phyloP scores from a whole-genome alignment of 2,888 invertebrate species.

The Lepetodrilus schrolli region DNA sequence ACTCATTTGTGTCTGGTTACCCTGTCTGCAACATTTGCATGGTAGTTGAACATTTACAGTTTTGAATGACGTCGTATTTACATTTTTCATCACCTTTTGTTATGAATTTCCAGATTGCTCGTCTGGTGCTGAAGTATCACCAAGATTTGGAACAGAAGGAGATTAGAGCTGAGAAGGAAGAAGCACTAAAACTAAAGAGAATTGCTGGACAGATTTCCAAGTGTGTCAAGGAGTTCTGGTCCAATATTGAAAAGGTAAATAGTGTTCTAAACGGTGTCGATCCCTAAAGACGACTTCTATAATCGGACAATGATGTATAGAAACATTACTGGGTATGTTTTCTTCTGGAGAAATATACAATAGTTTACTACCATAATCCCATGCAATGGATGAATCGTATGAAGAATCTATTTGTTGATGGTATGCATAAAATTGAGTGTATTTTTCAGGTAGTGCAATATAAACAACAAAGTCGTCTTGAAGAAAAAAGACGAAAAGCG shows the following conservation, averaged over 20 bases:
- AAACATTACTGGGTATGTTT: too few relatives aligned
- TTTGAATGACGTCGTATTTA: not conserved
- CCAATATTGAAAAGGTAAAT: conserved; percentile 93
- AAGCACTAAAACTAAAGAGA: conserved; percentile 87
- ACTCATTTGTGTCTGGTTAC: not conserved
- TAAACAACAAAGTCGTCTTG: conserved; percentile 92
- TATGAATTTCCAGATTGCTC: conserved; percentile 63
- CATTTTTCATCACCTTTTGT: not conserved
- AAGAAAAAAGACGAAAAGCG: conserved; percentile 94
- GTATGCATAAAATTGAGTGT: too few relatives aligned
- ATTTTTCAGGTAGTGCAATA: conserved; percentile 86
- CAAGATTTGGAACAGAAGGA: conserved; percentile 83
- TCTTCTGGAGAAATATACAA: too few relatives aligned
- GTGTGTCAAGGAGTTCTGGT: conserved; percentile 95
- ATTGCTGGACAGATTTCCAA: conserved; percentile 93
- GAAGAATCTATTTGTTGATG: too few relatives aligned
- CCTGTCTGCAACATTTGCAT: not conserved
- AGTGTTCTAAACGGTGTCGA: too few relatives aligned
- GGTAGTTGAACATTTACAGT: not conserved
- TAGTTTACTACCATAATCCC: too few relatives aligned
- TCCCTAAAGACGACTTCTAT: too few relatives aligned
- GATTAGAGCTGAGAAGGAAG: conserved; percentile 92
- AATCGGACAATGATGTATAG: too few relatives aligned
- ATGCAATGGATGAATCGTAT: too few relatives aligned
- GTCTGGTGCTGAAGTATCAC: conserved; percentile 72